phyloP scores from a whole-genome alignment of 2,113 vertebrate species.

The Oncorhynchus kisutch region DNA sequence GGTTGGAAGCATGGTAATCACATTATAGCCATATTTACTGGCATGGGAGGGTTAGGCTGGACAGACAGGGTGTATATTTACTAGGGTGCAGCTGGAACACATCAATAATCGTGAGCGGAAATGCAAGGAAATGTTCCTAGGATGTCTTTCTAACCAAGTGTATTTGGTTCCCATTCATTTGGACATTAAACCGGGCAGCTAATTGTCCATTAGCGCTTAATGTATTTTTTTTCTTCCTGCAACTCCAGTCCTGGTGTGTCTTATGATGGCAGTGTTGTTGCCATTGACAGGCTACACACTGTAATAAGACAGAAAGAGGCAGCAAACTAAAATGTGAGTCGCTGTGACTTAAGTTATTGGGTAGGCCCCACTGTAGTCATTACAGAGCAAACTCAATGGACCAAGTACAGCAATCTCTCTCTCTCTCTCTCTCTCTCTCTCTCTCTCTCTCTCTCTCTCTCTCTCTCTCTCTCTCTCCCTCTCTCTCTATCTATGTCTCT shows the following conservation, averaged over 20 bases:
- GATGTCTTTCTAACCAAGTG: slow-evolving; percentile 39
- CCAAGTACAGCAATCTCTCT: not conserved
- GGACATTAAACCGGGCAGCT: slow-evolving; percentile 42
- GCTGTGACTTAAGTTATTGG: too few relatives aligned
- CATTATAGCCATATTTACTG: slow-evolving; percentile 38
- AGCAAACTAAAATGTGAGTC: too few relatives aligned
- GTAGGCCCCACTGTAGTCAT: not conserved
- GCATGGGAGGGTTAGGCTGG: slow-evolving; percentile 12
- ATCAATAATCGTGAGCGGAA: slow-evolving; percentile 50
- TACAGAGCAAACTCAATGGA: not conserved
- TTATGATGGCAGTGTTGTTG: too few relatives aligned
- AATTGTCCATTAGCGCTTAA: slow-evolving; percentile 33
- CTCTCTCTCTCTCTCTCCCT: too few relatives aligned
- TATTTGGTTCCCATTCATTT: slow-evolving; percentile 54
- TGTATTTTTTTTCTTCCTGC: not conserved
- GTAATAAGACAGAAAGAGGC: too few relatives aligned
- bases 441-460: too few relatives aligned
- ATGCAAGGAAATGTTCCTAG: slow-evolving; percentile 57
- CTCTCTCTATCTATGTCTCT: too few relatives aligned
- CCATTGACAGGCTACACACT: too few relatives aligned
- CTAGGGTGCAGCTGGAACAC: slow-evolving; percentile 43
- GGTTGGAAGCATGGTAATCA: slow-evolving; percentile 42
- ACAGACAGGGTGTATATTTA: slow-evolving; percentile 38
- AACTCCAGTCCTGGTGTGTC: not conserved
- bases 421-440: too few relatives aligned